phyloP scores from a whole-genome alignment of 2,797 vertebrate species.

The Gymnothorax reevesii region DNA sequence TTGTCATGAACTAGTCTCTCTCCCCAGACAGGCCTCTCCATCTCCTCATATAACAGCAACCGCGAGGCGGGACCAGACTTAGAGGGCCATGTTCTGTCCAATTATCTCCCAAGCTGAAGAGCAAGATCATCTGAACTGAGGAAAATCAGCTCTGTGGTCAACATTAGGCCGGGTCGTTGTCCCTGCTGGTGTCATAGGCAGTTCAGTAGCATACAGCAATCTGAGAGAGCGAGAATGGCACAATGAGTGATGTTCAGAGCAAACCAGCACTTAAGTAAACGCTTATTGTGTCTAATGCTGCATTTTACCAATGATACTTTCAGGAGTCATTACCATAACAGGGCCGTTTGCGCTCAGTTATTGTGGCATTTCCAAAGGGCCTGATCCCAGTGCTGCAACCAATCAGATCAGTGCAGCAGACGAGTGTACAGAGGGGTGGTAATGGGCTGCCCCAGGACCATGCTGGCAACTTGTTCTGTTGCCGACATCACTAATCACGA shows the following conservation, averaged over 20 bases:
- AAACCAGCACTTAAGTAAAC: not conserved
- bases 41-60: slow-evolving; percentile 34
- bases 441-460: slow-evolving; percentile 45
- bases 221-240: not conserved
- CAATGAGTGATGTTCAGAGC: not conserved
- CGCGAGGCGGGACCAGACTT: slow-evolving; percentile 2
- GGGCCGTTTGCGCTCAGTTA: not conserved
- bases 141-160: not conserved
- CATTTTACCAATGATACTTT: not conserved
- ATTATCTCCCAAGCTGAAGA: slow-evolving; percentile 16
- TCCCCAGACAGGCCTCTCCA: not conserved
- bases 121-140: not conserved
- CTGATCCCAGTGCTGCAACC: slow-evolving; percentile 36
- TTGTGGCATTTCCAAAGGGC: not conserved
- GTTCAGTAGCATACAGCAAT: not conserved
- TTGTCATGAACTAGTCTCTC: not conserved
- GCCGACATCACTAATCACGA: slow-evolving; percentile 65
- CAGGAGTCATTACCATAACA: not conserved
- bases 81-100: not conserved
- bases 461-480: slow-evolving; percentile 44
- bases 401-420: slow-evolving; percentile 30
- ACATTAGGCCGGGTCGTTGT: not conserved
- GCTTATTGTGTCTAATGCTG: not conserved
- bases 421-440: slow-evolving; percentile 30
- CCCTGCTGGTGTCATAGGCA: not conserved